Evolutionary conservation across 2,797 vertebrate genomes (phyloP).

Genomic region (Babyrousa celebensis): DNA sequence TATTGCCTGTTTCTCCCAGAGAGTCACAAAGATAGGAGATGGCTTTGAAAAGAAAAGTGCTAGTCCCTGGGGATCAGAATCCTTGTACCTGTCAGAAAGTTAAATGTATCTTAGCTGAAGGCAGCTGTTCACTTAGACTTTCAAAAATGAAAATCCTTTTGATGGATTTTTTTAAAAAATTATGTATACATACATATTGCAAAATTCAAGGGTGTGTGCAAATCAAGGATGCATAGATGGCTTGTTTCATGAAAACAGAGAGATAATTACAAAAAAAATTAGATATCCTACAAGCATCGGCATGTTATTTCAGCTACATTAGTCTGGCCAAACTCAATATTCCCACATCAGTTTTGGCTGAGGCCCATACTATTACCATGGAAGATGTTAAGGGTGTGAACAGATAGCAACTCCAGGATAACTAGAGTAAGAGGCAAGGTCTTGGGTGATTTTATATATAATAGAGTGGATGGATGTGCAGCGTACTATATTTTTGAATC

Average conservation of each 20-base stretch:
- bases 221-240: not conserved
- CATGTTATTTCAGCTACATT: not conserved
- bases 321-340: not conserved
- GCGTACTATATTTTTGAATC: not conserved
- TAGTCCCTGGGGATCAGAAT: slow-evolving; percentile 84
- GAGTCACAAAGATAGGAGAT: slow-evolving; percentile 80
- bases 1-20: slow-evolving; percentile 76
- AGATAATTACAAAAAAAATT: not conserved
- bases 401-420: not conserved
- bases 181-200: not conserved
- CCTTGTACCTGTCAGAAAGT: slow-evolving; percentile 89
- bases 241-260: slow-evolving; percentile 28
- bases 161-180: slow-evolving; percentile 70
- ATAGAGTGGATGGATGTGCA: not conserved
- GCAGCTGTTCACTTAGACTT: slow-evolving; percentile 86
- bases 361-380: not conserved
- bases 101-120: slow-evolving; percentile 86
- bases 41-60: slow-evolving; percentile 87
- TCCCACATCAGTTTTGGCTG: not conserved
- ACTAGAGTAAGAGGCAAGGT: accelerated
- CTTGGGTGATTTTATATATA: not conserved
- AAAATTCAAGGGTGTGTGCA: slow-evolving; percentile 29
- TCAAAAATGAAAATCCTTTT: slow-evolving; percentile 79
- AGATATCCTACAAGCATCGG: not conserved
- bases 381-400: not conserved